phyloP scores from a whole-genome alignment of 2,113 vertebrate genomes.

The Echinops telfairi region DNA sequence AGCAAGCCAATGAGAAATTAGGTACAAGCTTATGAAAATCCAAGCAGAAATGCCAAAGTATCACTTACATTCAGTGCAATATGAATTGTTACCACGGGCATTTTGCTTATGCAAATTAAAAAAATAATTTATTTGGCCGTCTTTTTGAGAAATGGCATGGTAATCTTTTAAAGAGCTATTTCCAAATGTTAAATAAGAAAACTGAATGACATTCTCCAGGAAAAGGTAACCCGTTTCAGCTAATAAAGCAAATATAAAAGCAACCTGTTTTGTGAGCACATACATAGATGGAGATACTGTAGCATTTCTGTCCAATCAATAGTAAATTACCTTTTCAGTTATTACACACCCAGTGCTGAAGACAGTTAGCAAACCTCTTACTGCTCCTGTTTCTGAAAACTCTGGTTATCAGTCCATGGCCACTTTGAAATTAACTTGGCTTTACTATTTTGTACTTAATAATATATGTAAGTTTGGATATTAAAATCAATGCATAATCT shows the following conservation, averaged over 20 bases:
- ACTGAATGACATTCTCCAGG: background rate
- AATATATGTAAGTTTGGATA: background rate
- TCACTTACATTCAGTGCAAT: constrained; percentile 33
- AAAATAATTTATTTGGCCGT: constrained; percentile 5
- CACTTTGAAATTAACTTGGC: constrained; percentile 20
- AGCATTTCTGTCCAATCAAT: background rate
- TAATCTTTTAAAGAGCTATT: background rate
- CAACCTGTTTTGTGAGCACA: background rate
- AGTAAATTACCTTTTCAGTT: background rate
- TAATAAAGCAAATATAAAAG: background rate
- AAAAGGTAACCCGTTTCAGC: background rate
- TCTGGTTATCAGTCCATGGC: background rate
- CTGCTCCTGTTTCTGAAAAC: background rate
- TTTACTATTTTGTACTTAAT: constrained; percentile 21
- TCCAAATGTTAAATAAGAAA: background rate
- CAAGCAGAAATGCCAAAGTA: constrained; percentile 35
- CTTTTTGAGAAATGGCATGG: constrained; percentile 3
- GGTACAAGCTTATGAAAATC: constrained; percentile 14
- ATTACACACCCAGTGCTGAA: background rate
- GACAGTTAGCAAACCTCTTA: background rate
- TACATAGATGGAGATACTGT: background rate
- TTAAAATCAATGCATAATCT: constrained; percentile 5
- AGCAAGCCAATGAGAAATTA: background rate
- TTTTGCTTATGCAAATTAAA: background rate
- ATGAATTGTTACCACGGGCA: background rate